Conservation (phyloP, 2,113 vertebrate genomes). For the Callospermophilus lateralis region DNA sequence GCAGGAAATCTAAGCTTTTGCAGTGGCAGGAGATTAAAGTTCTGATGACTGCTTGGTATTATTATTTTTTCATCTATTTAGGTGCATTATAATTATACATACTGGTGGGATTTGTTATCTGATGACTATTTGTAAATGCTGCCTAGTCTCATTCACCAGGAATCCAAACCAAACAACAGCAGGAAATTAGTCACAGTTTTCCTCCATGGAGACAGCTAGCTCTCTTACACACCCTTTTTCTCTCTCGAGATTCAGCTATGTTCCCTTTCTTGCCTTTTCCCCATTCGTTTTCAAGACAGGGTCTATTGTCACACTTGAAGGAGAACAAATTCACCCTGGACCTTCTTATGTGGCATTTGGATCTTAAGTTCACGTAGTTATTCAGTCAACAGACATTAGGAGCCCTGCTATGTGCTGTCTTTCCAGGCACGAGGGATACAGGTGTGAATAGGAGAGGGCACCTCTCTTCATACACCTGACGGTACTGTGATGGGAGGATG, state of each 20-base stretch:
- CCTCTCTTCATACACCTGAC: not conserved
- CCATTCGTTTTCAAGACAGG: not conserved
- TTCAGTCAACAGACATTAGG: not conserved
- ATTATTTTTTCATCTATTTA: too few species aligned
- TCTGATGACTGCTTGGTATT: not conserved
- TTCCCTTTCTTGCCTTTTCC: not conserved
- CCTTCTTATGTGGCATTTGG: not conserved
- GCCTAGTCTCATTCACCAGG: not conserved
- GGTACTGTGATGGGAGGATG: not conserved
- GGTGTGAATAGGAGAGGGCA: not conserved
- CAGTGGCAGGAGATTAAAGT: not conserved
- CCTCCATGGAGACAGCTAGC: not conserved
- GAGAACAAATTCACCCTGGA: not conserved
- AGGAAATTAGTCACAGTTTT: not conserved
- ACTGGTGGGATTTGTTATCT: not conserved
- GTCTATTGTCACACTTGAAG: not conserved
- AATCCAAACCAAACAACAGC: not conserved
- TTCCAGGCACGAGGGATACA: not conserved
- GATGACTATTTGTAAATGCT: not conserved
- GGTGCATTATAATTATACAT: too few species aligned
- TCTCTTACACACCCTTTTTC: not conserved
- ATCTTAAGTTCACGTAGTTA: conserved; percentile 4
- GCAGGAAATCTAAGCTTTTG: not conserved
- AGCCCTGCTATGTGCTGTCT: not conserved
- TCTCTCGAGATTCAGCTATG: not conserved